Evolutionary conservation across 2,888 invertebrate genomes (phyloP).

Genomic region (Trichacis sp.): DNA sequence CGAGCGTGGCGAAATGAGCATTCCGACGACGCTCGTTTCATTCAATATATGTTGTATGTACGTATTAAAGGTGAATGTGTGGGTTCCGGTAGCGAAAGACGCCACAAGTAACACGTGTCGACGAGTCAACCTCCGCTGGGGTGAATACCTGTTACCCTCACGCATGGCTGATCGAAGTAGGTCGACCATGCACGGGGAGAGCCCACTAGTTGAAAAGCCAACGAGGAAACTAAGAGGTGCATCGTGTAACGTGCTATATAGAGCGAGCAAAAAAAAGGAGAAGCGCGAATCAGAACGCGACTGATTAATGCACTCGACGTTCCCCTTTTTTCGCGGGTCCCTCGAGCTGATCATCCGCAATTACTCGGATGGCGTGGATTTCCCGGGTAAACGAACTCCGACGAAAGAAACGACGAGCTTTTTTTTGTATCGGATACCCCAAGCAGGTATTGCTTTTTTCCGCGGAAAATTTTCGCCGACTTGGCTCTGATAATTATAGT

Average conservation of each 20-base stretch:
- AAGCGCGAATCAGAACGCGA: constrained; percentile 25
- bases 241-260: constrained; percentile 28
- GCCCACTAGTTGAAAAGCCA: constrained; percentile 31
- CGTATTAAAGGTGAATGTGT: neutral
- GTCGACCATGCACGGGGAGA: constrained; percentile 46
- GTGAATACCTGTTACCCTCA: constrained; percentile 49
- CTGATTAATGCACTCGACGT: neutral
- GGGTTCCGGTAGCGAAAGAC: constrained; percentile 13
- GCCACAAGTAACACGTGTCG: constrained; percentile 41
- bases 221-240: constrained; percentile 30
- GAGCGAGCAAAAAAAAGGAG: constrained; percentile 19
- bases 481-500: no score
- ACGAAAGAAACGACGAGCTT: no score
- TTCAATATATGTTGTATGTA: no score
- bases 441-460: no score
- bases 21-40: no score
- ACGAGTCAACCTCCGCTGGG: constrained; percentile 37
- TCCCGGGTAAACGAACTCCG: no score
- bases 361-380: neutral
- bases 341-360: neutral
- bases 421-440: no score
- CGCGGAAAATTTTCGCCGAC: no score
- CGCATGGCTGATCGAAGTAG: constrained; percentile 50
- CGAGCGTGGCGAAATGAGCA: no score
- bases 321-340: neutral